Conservation (phyloP, 2,888 invertebrate genomes). For the Eudasyphora cyanicolor region DNA sequence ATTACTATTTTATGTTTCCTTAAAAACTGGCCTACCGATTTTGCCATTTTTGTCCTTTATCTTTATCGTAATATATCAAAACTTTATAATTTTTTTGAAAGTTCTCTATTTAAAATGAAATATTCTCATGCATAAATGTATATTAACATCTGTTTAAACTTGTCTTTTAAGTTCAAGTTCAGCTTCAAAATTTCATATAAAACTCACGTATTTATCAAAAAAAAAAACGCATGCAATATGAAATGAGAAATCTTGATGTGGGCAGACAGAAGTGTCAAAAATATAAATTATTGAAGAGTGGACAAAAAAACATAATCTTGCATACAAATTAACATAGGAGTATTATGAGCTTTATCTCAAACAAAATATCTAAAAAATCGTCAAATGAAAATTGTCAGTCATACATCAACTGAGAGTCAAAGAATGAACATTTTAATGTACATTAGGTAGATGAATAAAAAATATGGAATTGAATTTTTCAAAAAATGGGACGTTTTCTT, state of each 20-base stretch:
- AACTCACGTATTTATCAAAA: slow-evolving; percentile 54
- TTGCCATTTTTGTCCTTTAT: no score
- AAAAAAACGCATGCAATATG: neutral
- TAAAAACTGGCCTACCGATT: no score
- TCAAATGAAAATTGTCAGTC: slow-evolving; percentile 47
- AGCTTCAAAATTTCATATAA: slow-evolving; percentile 47
- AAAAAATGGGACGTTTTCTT: no score
- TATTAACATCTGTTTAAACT: slow-evolving; percentile 35
- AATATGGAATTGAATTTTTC: no score
- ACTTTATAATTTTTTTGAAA: no score
- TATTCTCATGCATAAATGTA: no score
- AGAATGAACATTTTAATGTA: no score
- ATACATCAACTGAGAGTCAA: no score
- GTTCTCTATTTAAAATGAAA: no score
- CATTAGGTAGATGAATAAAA: neutral
- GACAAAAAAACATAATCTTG: neutral
- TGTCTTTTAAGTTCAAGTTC: slow-evolving; percentile 63
- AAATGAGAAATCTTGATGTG: slow-evolving; percentile 16
- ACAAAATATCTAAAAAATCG: slow-evolving; percentile 49
- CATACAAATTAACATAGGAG: slow-evolving; percentile 17
- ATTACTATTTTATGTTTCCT: no score
- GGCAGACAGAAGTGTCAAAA: slow-evolving; percentile 60
- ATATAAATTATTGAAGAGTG: slow-evolving; percentile 43
- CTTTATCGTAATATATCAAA: no score
- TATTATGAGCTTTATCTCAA: slow-evolving; percentile 52